phyloP scores from a whole-genome alignment of 2,113 vertebrate genomes.

The Verasper variegatus region DNA sequence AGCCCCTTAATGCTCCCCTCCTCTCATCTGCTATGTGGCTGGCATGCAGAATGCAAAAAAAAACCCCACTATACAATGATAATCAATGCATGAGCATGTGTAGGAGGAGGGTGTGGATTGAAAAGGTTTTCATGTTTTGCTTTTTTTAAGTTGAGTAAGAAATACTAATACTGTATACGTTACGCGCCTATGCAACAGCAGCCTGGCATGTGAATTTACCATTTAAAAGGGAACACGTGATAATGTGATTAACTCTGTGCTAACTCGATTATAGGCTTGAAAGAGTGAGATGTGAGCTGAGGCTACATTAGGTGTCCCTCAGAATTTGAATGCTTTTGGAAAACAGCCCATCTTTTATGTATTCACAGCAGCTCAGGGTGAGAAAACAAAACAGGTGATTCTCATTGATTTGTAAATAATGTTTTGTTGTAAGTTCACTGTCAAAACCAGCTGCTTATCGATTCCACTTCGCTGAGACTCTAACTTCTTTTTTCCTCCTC shows the following conservation, averaged over 20 bases:
- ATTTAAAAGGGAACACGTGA: constrained; percentile 25
- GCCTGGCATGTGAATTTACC: constrained; percentile 48
- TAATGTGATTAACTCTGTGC: constrained; percentile 64
- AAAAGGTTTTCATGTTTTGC: constrained; percentile 5
- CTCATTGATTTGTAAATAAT: constrained; percentile 53
- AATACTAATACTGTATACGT: constrained; percentile 15
- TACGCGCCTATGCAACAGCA: constrained; percentile 36
- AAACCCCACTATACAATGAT: constrained; percentile 66
- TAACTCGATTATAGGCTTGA: constrained; percentile 69
- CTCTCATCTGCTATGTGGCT: constrained; percentile 83
- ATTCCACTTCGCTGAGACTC: constrained; percentile 9
- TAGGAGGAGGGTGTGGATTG: constrained; percentile 24
- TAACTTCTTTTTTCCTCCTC: background rate
- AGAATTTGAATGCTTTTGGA: constrained; percentile 47
- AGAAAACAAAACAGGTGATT: constrained; percentile 17
- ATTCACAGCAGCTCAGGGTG: constrained; percentile 28
- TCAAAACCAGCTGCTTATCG: constrained; percentile 17
- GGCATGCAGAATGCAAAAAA: constrained; percentile 68
- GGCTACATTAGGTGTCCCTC: constrained; percentile 45
- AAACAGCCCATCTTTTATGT: constrained; percentile 24
- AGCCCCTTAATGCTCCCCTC: constrained; percentile 94
- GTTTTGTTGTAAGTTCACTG: constrained; percentile 28
- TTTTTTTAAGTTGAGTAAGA: constrained; percentile 20
- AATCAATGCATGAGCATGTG: constrained; percentile 65
- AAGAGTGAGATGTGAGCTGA: constrained; percentile 58